Evolutionary conservation across 2,888 invertebrate species (phyloP).

Genomic region (Melanophora roralis): DNA sequence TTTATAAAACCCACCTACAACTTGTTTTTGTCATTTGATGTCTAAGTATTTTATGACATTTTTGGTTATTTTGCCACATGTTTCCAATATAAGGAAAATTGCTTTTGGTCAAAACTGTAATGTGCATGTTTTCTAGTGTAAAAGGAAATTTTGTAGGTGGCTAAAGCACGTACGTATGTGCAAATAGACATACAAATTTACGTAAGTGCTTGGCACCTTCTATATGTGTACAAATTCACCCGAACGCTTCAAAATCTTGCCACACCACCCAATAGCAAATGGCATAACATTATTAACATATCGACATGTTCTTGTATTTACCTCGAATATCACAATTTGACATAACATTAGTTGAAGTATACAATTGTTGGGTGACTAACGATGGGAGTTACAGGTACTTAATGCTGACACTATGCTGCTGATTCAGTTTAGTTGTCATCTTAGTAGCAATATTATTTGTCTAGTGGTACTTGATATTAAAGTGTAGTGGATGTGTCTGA

Average conservation of each 20-base stretch:
- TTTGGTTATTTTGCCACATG: conserved; percentile 63
- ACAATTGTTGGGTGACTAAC: conserved; percentile 13
- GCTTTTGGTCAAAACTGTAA: conserved; percentile 40
- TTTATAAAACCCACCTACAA: conserved; percentile 53
- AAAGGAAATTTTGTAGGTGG: conserved; percentile 61
- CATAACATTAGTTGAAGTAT: conserved; percentile 41
- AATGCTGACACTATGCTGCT: not conserved
- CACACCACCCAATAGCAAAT: conserved; percentile 32
- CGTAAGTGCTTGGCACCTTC: not conserved
- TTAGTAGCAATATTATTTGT: conserved; percentile 59
- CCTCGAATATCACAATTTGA: conserved; percentile 49
- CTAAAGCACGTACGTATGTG: conserved; percentile 35
- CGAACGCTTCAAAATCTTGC: too few species aligned
- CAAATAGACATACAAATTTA: not conserved
- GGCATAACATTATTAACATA: conserved; percentile 51
- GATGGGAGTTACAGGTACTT: not conserved
- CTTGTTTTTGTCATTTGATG: conserved; percentile 58
- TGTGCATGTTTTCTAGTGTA: conserved; percentile 45
- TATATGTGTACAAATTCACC: too few species aligned
- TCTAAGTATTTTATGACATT: conserved; percentile 63
- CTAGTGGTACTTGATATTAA: conserved; percentile 28
- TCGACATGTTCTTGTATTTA: conserved; percentile 50
- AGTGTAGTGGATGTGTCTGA: conserved; percentile 3
- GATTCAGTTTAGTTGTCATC: conserved; percentile 37
- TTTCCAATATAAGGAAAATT: conserved; percentile 58